These are phyloP conservation scores for Mylabris sibirica DNA, from an alignment of 2,888 invertebrate species.

Conservation along the genomic window DNA sequence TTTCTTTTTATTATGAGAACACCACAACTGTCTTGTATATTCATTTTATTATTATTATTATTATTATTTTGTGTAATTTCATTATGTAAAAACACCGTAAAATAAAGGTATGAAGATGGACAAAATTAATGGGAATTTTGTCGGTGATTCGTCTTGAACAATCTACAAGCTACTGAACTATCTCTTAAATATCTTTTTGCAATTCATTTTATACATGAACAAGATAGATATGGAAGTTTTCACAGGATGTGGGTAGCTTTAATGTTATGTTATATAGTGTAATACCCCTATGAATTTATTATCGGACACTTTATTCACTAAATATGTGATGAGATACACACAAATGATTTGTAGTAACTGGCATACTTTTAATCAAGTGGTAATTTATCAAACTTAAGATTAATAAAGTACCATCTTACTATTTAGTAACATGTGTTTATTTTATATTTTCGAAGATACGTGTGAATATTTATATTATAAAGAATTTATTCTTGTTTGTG, in stretches of 20 bases:
- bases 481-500: neutral
- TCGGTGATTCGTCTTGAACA: constrained; percentile 24
- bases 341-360: constrained; percentile 17
- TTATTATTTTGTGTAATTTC: neutral
- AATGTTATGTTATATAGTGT: constrained; percentile 3
- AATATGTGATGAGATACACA: constrained; percentile 18
- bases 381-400: constrained; percentile 22
- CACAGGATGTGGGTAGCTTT: constrained; percentile 14
- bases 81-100: constrained; percentile 4
- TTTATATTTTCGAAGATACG: neutral
- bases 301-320: constrained; percentile 17
- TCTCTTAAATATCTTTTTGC: constrained; percentile 1
- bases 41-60: neutral
- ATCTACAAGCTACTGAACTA: constrained; percentile 22
- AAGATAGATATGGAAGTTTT: constrained; percentile 17
- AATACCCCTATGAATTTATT: constrained; percentile 19
- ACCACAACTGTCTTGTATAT: neutral
- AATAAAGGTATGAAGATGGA: constrained; percentile 22
- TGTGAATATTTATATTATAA: constrained; percentile 11
- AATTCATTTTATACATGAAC: constrained; percentile 1
- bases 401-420: constrained; percentile 22
- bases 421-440: neutral
- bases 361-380: constrained; percentile 16
- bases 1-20: constrained; percentile 1
- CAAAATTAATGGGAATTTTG: constrained; percentile 31